These are phyloP conservation scores for Thrips palmi DNA, from an alignment of 1,140 invertebrate genomes.

Conservation along the genomic window DNA sequence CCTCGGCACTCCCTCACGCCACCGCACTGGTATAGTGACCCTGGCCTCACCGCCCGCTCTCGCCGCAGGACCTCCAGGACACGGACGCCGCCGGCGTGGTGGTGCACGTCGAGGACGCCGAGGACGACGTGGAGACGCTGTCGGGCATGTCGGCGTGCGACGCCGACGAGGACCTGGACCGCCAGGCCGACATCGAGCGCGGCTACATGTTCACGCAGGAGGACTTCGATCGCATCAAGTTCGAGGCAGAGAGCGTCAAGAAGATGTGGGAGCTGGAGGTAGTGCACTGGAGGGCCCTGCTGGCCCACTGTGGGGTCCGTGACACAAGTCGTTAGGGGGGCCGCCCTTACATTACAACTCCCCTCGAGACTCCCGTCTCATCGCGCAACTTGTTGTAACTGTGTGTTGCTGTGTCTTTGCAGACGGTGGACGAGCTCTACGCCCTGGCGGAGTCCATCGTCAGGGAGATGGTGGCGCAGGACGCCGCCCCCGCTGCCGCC, in stretches of 20 bases:
- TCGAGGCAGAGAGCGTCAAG: conserved; percentile 39
- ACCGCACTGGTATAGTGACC: too few species aligned
- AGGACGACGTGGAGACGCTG: too few species aligned
- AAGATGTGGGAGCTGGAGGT: conserved; percentile 35
- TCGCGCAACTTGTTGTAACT: neutral
- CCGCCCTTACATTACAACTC: neutral
- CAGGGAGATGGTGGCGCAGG: conserved; percentile 20
- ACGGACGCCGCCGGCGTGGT: neutral
- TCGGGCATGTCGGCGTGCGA: too few species aligned
- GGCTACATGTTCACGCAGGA: conserved; percentile 32
- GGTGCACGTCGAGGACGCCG: too few species aligned
- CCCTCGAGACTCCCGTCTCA: neutral
- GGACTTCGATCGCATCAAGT: conserved; percentile 33
- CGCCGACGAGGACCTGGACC: conserved; percentile 14
- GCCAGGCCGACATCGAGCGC: conserved; percentile 24
- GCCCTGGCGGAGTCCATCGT: conserved; percentile 39
- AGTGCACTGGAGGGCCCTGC: conserved; percentile 8
- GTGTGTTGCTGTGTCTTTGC: conserved; percentile 17
- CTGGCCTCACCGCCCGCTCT: too few species aligned
- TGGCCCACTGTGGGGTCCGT: neutral
- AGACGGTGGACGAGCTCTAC: conserved; percentile 46
- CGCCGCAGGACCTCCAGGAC: too few species aligned
- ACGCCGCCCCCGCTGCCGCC: conserved; percentile 35
- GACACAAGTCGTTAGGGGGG: neutral
- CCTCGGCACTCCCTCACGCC: too few species aligned